Evolutionary conservation across 2,888 invertebrate genomes (phyloP), one percentile per base, ranked within the genome.

Genomic region (Thera obeliscata): DNA sequence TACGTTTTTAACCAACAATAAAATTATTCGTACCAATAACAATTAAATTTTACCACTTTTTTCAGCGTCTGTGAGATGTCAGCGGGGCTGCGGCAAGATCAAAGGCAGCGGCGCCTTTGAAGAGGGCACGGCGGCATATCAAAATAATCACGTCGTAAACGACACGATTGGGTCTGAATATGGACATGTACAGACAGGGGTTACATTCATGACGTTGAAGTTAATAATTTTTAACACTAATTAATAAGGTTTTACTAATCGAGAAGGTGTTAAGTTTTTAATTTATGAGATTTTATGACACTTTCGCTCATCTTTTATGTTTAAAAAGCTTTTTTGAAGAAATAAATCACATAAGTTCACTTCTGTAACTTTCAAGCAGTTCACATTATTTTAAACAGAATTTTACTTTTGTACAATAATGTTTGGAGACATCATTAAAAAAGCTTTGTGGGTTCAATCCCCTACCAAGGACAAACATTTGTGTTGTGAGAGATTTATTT

Each of bases 101-200:
- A 89, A 89, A 89, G 86, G 70, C 64, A 69, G 79, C 89, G 88
- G 87, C 76, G 62, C 77, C 81, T 89, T 88, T 88, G 84, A 86
- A 79, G 84, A 79, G 76, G 74, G 73, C 79, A 79, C 82, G 84
- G 79, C 76, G 75, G 74, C 80, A 80, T 82, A 83, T 84, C 83
- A 81, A 81, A 81, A 80, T 81, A 73, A 80, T 78, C 80, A 79
- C 77, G 80, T 79, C 83, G 83, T 81, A 81, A 84, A 83, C 82
- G 86, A 85, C 85, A 84, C 86, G 84, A 81, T 75, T 70, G 76
- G 74, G 77, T 76, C 79, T 78, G 78, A 76, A 73, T 75, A 78
- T 61, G 67, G 72, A 68, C 75, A 67, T 73, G 68, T 70, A 71
- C 61, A 52, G 62, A 59, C 62, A 67, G 61, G 67, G 61, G 71